These are phyloP conservation scores for Linnaemya vulpina DNA, from an alignment of 2,888 invertebrate species.

Conservation along the genomic window DNA sequence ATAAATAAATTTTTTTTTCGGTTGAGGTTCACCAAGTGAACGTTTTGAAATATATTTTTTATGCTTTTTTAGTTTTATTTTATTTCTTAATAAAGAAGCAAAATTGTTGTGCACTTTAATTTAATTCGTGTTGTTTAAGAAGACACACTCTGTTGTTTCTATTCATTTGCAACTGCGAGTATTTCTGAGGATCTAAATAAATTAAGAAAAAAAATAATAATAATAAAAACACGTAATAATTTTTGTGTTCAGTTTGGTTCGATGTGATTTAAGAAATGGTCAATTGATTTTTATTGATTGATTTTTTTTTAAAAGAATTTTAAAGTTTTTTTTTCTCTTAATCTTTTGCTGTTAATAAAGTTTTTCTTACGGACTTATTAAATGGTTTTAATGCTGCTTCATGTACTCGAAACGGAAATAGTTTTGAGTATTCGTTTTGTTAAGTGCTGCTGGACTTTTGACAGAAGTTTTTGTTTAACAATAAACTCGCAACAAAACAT, in stretches of 20 bases:
- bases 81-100: conserved; percentile 43
- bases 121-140: conserved; percentile 1
- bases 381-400: not conserved
- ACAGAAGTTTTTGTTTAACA: not conserved
- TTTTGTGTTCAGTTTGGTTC: not conserved
- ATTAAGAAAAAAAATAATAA: conserved; percentile 30
- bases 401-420: conserved; percentile 17
- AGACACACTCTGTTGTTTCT: conserved; percentile 35
- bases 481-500: not conserved
- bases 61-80: conserved; percentile 24
- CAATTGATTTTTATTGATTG: conserved; percentile 6
- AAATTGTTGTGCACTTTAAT: conserved; percentile 44
- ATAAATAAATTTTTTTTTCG: too few species aligned
- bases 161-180: conserved; percentile 23
- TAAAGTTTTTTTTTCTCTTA: not conserved
- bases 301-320: not conserved
- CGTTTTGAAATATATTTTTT: conserved; percentile 45
- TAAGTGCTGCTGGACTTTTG: conserved; percentile 13
- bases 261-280: not conserved
- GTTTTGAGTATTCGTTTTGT: conserved; percentile 23
- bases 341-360: not conserved
- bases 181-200: conserved; percentile 26
- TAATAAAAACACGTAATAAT: not conserved
- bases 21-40: conserved; percentile 53
- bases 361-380: conserved; percentile 19